phyloP scores from a whole-genome alignment of 2,113 vertebrate genomes.

The Synchiropus splendidus region DNA sequence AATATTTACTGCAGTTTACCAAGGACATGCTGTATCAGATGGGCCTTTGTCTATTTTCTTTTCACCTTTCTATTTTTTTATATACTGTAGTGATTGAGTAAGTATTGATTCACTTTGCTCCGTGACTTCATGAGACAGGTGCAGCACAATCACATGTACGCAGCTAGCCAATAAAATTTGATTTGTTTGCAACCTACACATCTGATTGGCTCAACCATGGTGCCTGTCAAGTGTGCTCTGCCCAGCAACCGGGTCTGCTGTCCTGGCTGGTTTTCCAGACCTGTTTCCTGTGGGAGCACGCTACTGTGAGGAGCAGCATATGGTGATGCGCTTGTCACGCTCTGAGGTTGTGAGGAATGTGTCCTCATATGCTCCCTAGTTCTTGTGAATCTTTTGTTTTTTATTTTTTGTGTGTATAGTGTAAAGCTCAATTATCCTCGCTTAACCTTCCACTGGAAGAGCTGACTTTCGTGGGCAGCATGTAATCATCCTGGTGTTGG shows the following conservation, averaged over 20 bases:
- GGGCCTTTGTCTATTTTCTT: too few relatives aligned
- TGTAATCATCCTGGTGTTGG: too few relatives aligned
- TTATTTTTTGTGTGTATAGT: constrained; percentile 17
- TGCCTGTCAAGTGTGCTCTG: constrained; percentile 41
- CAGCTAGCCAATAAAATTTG: constrained; percentile 41
- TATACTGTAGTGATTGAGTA: too few relatives aligned
- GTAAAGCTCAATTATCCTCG: constrained; percentile 44
- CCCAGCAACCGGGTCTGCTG: constrained; percentile 54
- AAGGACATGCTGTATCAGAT: too few relatives aligned
- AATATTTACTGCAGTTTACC: too few relatives aligned
- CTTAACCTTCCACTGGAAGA: constrained; percentile 48
- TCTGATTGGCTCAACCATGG: constrained; percentile 40
- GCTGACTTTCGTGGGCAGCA: too few relatives aligned
- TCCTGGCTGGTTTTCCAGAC: constrained; percentile 40
- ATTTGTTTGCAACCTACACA: constrained; percentile 16
- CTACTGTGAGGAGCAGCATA: constrained; percentile 8
- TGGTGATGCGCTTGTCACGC: constrained; percentile 11
- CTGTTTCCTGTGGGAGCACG: constrained; percentile 23
- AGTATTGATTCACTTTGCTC: too few relatives aligned
- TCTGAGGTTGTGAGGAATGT: neutral
- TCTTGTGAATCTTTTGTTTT: constrained; percentile 8
- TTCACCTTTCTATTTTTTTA: too few relatives aligned
- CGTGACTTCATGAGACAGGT: constrained; percentile 10
- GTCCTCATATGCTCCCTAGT: constrained; percentile 16
- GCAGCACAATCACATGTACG: constrained; percentile 30